Conservation (phyloP, 2,888 invertebrate genomes). For the Apodemia mormo region DNA sequence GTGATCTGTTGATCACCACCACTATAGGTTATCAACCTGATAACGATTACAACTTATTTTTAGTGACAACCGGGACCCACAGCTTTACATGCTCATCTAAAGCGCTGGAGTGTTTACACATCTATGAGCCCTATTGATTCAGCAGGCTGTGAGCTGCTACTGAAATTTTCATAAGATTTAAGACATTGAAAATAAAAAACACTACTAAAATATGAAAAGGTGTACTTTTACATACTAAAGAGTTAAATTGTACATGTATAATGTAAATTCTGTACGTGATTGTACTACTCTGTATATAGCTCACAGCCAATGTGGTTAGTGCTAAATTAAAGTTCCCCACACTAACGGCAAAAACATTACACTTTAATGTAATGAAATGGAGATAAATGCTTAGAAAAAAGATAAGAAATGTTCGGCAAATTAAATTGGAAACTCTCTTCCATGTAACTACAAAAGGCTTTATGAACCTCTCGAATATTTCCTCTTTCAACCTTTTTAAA, state of each 20-base stretch:
- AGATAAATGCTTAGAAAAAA: slow-evolving; percentile 73
- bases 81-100: no score
- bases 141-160: no score
- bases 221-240: no score
- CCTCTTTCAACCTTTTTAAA: slow-evolving; percentile 28
- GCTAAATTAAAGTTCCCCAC: slow-evolving; percentile 11
- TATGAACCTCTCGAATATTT: slow-evolving; percentile 30
- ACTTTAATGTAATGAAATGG: slow-evolving; percentile 71
- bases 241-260: not conserved
- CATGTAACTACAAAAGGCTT: slow-evolving; percentile 37
- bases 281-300: not conserved
- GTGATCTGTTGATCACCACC: no score
- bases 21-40: no score
- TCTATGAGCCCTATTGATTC: no score
- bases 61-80: no score
- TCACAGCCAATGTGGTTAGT: not conserved
- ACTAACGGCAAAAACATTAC: slow-evolving; percentile 49
- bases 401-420: slow-evolving; percentile 74
- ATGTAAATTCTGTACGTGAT: not conserved
- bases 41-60: no score
- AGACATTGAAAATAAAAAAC: no score
- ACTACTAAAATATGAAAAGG: no score
- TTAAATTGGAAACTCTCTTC: slow-evolving; percentile 72
- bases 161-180: no score
- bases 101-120: no score